Base-by-base conservation (phyloP, 2,113 vertebrate species). In the Meleagris gallopavo region DNA sequence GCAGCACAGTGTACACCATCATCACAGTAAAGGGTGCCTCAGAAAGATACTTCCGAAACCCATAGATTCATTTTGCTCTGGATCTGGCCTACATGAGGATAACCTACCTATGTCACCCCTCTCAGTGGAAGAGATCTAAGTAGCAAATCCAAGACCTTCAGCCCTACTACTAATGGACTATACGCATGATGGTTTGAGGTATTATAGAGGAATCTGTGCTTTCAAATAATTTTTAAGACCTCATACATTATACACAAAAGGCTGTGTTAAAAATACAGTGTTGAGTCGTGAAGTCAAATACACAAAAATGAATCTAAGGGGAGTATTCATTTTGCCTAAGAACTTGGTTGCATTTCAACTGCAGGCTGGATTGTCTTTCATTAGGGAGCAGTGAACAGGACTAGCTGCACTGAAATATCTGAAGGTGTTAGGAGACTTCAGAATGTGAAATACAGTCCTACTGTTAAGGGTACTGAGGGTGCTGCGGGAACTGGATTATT, bases 321-420 rank as follows among this genome's bases (percentile, higher is more conserved):
- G 58, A 89, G 4, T 29, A 58, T 62, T 85, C 67, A 69, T 48
- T 74, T 88, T 92, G 46, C 54, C 57, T 76, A 40, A 72, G 74
- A 82, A 87, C 67, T 69, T 40, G 75, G 32, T 85, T 92, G 89
- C 8, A 1, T 82, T 87, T 36, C 71, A 85, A 61, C n/a, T 45
- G 65, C 24, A 65, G 81, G 43, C 61, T 88, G 67, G 29, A 46
- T 83, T 89, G 87, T 61, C 58, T 91, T 91, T 85, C 93, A 82
- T 52, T 22, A 22, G 89, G 62, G 87, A 85, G 30, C 34, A 87
- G 43, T 87, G 54, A 89, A 79, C 57, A 17, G 22, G 13, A 57
- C 80, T 75, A 57, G 36, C 5, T 71, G 20, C 75, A 80, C 61
- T 82, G 66, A 89, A 85, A 79, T 34, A 65, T 40, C 12, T 76